Conservation (phyloP, 2,888 invertebrate genomes). For the Mantis religiosa region DNA sequence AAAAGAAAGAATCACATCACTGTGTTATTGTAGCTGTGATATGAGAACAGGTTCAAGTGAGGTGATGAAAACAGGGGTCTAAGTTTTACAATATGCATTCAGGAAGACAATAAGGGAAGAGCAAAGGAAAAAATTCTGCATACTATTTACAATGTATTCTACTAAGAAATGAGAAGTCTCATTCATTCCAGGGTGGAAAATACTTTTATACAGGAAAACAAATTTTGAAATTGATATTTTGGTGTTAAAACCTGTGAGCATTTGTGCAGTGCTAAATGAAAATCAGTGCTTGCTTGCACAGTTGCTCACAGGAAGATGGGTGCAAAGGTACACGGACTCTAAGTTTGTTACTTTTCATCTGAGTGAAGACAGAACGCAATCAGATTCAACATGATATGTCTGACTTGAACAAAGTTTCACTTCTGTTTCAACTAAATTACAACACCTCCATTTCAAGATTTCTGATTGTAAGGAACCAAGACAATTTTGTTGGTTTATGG, state of each 20-base stretch:
- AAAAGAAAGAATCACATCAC: background rate
- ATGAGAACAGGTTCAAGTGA: background rate
- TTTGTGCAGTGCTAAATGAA: background rate
- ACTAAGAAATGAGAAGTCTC: background rate
- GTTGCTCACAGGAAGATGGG: conserved; percentile 5
- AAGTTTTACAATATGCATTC: background rate
- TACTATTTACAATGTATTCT: background rate
- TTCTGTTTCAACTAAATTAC: too few relatives aligned
- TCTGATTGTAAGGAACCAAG: too few relatives aligned
- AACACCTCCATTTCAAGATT: too few relatives aligned
- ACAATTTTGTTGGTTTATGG: too few relatives aligned
- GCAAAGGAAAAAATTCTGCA: background rate
- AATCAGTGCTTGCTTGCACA: background rate
- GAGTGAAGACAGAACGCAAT: conserved; percentile 3
- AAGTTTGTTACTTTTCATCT: background rate
- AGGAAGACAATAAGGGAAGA: background rate
- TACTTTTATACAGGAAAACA: background rate
- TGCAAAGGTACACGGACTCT: conserved; percentile 15
- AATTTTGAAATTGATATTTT: conserved; percentile 9
- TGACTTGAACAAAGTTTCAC: background rate
- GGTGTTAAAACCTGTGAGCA: background rate
- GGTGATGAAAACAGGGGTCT: background rate
- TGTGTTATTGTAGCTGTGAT: background rate
- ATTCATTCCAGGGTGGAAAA: background rate
- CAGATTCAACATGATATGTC: background rate